phyloP scores from a whole-genome alignment of 2,888 invertebrate genomes.

The Notodonta ziczac region DNA sequence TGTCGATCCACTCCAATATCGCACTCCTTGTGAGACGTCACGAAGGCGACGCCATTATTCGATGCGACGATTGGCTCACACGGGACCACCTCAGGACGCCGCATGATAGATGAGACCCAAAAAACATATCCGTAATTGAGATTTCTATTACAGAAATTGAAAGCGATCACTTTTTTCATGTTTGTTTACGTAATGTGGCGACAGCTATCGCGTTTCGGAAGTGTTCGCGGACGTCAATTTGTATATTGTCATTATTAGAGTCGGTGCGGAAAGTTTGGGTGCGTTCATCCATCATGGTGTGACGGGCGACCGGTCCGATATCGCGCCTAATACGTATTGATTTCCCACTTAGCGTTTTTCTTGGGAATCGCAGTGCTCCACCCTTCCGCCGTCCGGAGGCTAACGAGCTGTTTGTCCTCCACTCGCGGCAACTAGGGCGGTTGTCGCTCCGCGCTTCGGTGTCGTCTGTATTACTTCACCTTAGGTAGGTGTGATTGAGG shows the following conservation, averaged over 20 bases:
- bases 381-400: conserved; percentile 77
- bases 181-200: conserved; percentile 78
- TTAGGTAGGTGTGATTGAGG: conserved; percentile 26
- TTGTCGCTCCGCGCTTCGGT: conserved; percentile 48
- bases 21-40: conserved; percentile 73
- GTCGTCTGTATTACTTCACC: conserved; percentile 28
- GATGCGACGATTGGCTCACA: conserved; percentile 74
- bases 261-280: conserved; percentile 78
- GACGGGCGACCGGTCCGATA: conserved; percentile 81
- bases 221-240: conserved; percentile 81
- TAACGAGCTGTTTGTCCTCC: conserved; percentile 84
- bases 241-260: conserved; percentile 84
- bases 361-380: conserved; percentile 80
- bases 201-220: conserved; percentile 79
- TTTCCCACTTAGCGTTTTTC: conserved; percentile 84
- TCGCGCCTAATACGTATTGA: conserved; percentile 84
- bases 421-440: conserved; percentile 66
- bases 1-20: conserved; percentile 82
- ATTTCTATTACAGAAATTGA: conserved; percentile 83
- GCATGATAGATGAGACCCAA: conserved; percentile 80
- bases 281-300: conserved; percentile 82
- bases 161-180: conserved; percentile 74
- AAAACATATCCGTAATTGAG: conserved; percentile 83
- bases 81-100: conserved; percentile 65
- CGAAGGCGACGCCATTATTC: conserved; percentile 73